Evolutionary conservation across 2,113 vertebrate species (phyloP).

Genomic region (mouse (Mus musculus)): DNA sequence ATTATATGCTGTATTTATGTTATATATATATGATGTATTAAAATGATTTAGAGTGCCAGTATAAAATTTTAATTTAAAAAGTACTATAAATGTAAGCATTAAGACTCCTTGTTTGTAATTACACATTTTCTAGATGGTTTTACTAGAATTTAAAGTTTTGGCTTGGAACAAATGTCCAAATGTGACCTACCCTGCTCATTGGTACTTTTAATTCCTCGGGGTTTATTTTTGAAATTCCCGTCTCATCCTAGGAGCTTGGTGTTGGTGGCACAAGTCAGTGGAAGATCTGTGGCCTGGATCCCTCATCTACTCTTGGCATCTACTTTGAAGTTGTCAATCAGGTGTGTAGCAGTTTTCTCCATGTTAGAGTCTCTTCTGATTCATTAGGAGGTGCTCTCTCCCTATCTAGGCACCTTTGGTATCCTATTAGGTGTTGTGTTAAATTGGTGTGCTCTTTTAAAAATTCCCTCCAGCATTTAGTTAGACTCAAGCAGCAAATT

Average conservation of each 20-base stretch:
- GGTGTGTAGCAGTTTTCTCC: conserved; percentile 84
- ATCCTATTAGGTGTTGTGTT: background rate
- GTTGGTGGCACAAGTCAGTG: conserved; percentile 96
- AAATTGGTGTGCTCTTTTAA: background rate
- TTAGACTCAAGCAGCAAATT: conserved; percentile 3
- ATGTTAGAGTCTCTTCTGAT: background rate
- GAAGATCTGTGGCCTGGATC: conserved; percentile 95
- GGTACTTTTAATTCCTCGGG: background rate
- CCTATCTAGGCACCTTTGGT: background rate
- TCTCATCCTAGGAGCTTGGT: conserved; percentile 92
- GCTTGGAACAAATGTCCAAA: background rate
- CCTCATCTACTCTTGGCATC: conserved; percentile 92
- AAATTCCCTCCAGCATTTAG: conserved; percentile 6
- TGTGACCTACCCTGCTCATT: background rate
- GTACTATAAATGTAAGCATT: background rate
- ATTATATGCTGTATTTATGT: background rate
- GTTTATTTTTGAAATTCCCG: background rate
- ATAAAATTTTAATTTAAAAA: conserved; percentile 39
- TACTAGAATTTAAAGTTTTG: conserved; percentile 22
- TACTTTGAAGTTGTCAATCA: conserved; percentile 99
- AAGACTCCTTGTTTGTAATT: background rate
- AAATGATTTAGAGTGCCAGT: background rate
- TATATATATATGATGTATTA: background rate
- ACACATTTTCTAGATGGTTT: conserved; percentile 5
- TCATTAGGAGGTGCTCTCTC: background rate